These are phyloP conservation scores for Drosophila pseudoobscura DNA, from an alignment of 1,140 invertebrate genomes.

Conservation along the genomic window DNA sequence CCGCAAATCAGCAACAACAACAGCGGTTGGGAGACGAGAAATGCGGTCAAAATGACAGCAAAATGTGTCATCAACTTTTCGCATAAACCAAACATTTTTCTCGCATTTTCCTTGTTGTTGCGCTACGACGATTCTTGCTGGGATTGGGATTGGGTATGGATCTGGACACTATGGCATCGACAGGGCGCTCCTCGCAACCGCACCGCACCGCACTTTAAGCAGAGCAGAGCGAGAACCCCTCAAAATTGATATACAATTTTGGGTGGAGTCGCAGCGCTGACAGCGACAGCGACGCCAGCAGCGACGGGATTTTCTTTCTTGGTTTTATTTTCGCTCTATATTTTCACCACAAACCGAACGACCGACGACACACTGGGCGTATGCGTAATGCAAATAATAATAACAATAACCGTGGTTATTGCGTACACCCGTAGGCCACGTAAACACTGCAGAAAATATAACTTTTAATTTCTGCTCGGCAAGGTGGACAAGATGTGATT, in stretches of 20 bases:
- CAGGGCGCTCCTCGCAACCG: slow-evolving; percentile 13
- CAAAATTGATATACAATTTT: slow-evolving; percentile 75
- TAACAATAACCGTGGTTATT: slow-evolving; percentile 38
- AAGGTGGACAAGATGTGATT: slow-evolving; percentile 39
- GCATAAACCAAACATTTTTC: slow-evolving; percentile 82
- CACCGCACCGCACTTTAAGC: slow-evolving; percentile 3
- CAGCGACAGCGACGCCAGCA: slow-evolving; percentile 59
- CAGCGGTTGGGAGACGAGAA: slow-evolving; percentile 70
- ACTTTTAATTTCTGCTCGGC: slow-evolving; percentile 19
- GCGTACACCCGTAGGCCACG: background rate
- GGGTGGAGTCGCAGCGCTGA: slow-evolving; percentile 68
- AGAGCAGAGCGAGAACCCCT: slow-evolving; percentile 28
- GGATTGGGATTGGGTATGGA: slow-evolving; percentile 26
- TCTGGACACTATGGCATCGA: slow-evolving; percentile 24
- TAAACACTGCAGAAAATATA: slow-evolving; percentile 8
- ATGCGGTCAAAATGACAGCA: slow-evolving; percentile 83
- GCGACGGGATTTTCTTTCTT: slow-evolving; percentile 46
- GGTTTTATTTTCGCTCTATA: slow-evolving; percentile 17
- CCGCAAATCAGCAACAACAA: slow-evolving; percentile 74
- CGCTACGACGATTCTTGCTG: slow-evolving; percentile 30
- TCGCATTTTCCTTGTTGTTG: slow-evolving; percentile 79
- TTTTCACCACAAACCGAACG: slow-evolving; percentile 37
- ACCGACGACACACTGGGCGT: slow-evolving; percentile 53
- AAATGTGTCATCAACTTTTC: slow-evolving; percentile 83
- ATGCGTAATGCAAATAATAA: slow-evolving; percentile 68